phyloP scores from a whole-genome alignment of 2,797 vertebrate genomes.

The Eutrigla gurnardus region DNA sequence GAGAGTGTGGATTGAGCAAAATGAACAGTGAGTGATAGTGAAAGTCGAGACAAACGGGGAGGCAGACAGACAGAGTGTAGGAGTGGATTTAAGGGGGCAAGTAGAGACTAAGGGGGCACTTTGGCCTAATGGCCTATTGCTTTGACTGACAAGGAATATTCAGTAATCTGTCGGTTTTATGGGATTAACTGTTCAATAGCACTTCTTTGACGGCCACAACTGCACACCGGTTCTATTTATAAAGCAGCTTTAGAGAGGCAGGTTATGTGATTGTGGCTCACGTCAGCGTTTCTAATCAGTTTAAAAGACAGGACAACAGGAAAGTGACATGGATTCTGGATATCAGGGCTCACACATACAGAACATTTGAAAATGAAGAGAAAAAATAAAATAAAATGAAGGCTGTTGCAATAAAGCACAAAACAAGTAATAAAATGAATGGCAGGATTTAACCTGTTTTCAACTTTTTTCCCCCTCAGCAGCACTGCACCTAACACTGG shows the following conservation, averaged over 20 bases:
- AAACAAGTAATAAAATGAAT: neutral
- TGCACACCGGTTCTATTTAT: conserved; percentile 74
- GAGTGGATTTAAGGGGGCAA: conserved; percentile 54
- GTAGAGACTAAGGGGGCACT: conserved; percentile 65
- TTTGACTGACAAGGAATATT: conserved; percentile 76
- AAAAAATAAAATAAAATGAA: neutral
- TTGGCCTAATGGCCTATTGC: conserved; percentile 76
- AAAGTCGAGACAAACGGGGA: conserved; percentile 5
- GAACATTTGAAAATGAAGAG: neutral
- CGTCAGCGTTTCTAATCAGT: conserved; percentile 70
- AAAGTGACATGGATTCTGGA: conserved; percentile 46
- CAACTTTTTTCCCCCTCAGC: neutral
- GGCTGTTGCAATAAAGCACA: neutral
- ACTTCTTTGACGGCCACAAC: conserved; percentile 75
- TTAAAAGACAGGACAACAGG: conserved; percentile 61
- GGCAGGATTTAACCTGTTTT: conserved; percentile 34
- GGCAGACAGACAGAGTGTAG: conserved; percentile 28
- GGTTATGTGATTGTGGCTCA: conserved; percentile 57
- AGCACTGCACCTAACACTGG: neutral
- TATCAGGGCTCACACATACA: conserved; percentile 13
- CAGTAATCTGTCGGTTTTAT: conserved; percentile 80
- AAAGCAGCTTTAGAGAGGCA: conserved; percentile 68
- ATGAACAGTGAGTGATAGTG: neutral
- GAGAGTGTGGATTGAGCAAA: neutral
- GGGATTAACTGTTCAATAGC: conserved; percentile 82